Base-by-base conservation (phyloP, 2,888 invertebrate species). In the Eilema caniola region DNA sequence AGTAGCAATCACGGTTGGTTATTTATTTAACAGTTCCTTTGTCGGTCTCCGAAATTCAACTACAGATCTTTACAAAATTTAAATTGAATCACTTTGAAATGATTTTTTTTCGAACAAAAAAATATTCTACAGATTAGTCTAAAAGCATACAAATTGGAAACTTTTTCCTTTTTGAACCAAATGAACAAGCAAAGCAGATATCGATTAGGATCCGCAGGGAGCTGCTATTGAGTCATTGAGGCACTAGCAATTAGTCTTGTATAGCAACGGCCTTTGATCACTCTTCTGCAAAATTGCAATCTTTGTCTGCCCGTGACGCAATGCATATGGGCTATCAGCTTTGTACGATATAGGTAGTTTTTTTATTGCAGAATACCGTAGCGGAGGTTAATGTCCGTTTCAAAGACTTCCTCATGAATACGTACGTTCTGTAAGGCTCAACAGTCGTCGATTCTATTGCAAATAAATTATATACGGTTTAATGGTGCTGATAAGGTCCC, bases 221-320 rank as follows among this genome's bases (percentile, higher is more conserved):
- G 41, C 41, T 14, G 41, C 47, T 20, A 47, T 47, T 47, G 47
- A 47, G 47, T 14, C 20, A 47, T 47, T 53, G n/a, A 53, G n/a
- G n/a, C n/a, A 53, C 53, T 53, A n/a, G n/a, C n/a, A 53, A 53
- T 53, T 53, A 53, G 0, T 47, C 7, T 47, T 20, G 53, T 8
- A 20, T n/a, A 41, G 47, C 53, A 8, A 53, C n/a, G 53, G 53
- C 53, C 53, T 53, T 53, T 53, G 53, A 53, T 53, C n/a, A 53
- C n/a, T 53, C 53, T 53, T 53, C n/a, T 53, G 53, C 53, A 53
- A n/a, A 53, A 53, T 53, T 53, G 53, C 53, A 53, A 53, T n/a
- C 53, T 53, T n/a, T 20, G 10, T n/a, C 53, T n/a, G n/a, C 53
- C 53, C 10, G 53, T 53, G n/a, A 8, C 53, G 53, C 53, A 53